A percentile compares a stretch with the other conserved stretches of the same genome.
These are phyloP conservation scores for Erpetoichthys calabaricus DNA, from an alignment of 2,797 vertebrate species.

Conservation along the genomic window DNA sequence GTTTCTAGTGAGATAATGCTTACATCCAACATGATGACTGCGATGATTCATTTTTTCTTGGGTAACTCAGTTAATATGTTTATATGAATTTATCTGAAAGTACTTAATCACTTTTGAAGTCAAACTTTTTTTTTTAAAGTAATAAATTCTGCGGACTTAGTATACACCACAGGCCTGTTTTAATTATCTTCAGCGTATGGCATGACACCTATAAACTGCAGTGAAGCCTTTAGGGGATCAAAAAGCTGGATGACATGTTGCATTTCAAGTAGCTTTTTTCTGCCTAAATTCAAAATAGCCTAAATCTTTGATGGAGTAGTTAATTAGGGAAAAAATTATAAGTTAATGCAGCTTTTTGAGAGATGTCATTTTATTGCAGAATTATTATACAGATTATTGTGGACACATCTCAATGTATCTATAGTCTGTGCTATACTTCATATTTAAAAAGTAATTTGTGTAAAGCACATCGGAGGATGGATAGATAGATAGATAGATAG, in stretches of 20 bases:
- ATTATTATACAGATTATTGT: too few relatives aligned
- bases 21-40: conserved; percentile 2
- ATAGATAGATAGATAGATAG: too few relatives aligned
- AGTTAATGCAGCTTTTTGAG: conserved; percentile 36
- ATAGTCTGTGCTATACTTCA: too few relatives aligned
- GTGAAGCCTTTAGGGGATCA: conserved; percentile 5
- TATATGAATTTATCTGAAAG: conserved; percentile 14
- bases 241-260: conserved; percentile 9
- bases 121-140: conserved; percentile 4
- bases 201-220: conserved; percentile 17
- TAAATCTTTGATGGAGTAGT: conserved; percentile 13
- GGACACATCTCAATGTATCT: too few relatives aligned
- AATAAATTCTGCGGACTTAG: conserved; percentile 22
- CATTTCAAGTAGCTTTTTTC: conserved; percentile 10
- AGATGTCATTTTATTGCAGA: conserved; percentile 35
- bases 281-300: conserved; percentile 15
- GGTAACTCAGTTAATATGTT: conserved; percentile 30
- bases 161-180: conserved; percentile 19
- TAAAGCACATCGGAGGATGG: too few relatives aligned
- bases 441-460: too few relatives aligned
- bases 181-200: conserved; percentile 26
- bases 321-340: conserved; percentile 5
- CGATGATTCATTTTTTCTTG: conserved; percentile 37
- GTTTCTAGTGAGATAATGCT: neutral
- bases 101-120: neutral